Percentiles rank a stretch among this genome's conserved stretches.
phyloP scores from a whole-genome alignment of 2,113 vertebrate species.

The Pangasianodon hypophthalmus region DNA sequence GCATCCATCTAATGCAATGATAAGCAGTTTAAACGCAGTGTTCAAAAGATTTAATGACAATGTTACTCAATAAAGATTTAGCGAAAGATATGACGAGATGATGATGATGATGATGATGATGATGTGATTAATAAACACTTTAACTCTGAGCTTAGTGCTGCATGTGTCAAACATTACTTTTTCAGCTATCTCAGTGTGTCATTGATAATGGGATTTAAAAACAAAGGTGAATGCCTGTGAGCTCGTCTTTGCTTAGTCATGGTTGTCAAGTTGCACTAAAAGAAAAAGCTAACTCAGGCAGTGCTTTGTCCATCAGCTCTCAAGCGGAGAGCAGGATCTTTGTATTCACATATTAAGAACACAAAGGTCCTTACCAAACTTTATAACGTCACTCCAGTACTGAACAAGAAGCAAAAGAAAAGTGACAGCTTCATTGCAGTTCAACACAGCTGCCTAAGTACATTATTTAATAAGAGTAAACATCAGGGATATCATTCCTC shows the following conservation, averaged over 20 bases:
- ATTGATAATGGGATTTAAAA: slow-evolving; percentile 1
- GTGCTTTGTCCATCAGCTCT: not conserved
- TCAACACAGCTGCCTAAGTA: not conserved
- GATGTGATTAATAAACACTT: not conserved
- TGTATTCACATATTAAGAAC: not conserved
- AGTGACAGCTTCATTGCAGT: not conserved
- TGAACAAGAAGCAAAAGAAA: not conserved
- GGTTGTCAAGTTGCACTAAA: not conserved
- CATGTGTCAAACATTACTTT: not conserved
- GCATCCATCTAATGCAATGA: slow-evolving; percentile 30
- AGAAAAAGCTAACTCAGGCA: not conserved
- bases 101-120: slow-evolving; percentile 13
- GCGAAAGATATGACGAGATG: not conserved
- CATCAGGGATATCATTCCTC: not conserved
- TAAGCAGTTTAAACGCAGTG: slow-evolving; percentile 21
- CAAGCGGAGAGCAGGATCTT: no score
- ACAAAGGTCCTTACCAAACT: not conserved
- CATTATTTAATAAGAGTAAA: not conserved
- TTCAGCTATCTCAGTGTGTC: slow-evolving; percentile 10
- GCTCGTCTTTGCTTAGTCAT: slow-evolving; percentile 29
- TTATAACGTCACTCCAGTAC: not conserved
- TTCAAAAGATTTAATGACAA: slow-evolving; percentile 30
- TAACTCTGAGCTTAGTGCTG: not conserved
- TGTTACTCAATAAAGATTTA: not conserved
- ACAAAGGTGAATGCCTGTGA: no score